Evolutionary conservation across 2,797 vertebrate genomes (phyloP).

Genomic region (Lagorchestes hirsutus): DNA sequence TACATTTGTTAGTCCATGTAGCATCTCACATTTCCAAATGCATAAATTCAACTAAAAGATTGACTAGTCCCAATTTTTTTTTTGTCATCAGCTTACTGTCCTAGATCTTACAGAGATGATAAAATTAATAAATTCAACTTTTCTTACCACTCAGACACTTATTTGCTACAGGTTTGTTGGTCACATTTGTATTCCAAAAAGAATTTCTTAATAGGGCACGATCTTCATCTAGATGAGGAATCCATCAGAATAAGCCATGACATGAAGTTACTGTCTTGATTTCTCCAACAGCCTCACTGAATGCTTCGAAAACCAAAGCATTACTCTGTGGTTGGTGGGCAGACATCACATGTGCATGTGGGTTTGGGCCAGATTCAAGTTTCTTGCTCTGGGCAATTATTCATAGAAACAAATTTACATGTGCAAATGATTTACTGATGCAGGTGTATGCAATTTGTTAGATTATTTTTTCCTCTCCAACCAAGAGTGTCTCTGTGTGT

Average conservation of each 20-base stretch:
- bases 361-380: constrained; percentile 41
- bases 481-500: constrained; percentile 36
- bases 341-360: constrained; percentile 68
- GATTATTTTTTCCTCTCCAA: not conserved
- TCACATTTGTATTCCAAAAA: constrained; percentile 36
- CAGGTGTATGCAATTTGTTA: constrained; percentile 62
- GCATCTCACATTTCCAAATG: not conserved
- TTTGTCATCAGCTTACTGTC: not conserved
- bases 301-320: not conserved
- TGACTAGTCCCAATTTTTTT: not conserved
- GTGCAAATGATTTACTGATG: constrained; percentile 62
- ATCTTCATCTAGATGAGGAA: not conserved
- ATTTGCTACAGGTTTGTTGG: not conserved
- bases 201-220: not conserved
- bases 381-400: constrained; percentile 48
- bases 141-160: not conserved
- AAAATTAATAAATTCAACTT: constrained; percentile 17
- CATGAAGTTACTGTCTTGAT: not conserved
- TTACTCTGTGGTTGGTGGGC: not conserved
- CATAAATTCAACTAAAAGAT: not conserved
- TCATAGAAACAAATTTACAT: constrained; percentile 79
- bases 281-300: not conserved
- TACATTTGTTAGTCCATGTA: not conserved
- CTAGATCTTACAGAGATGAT: not conserved
- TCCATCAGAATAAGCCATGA: not conserved